phyloP scores from a whole-genome alignment of 1,140 invertebrate species.

The Laodelphax striatellus region DNA sequence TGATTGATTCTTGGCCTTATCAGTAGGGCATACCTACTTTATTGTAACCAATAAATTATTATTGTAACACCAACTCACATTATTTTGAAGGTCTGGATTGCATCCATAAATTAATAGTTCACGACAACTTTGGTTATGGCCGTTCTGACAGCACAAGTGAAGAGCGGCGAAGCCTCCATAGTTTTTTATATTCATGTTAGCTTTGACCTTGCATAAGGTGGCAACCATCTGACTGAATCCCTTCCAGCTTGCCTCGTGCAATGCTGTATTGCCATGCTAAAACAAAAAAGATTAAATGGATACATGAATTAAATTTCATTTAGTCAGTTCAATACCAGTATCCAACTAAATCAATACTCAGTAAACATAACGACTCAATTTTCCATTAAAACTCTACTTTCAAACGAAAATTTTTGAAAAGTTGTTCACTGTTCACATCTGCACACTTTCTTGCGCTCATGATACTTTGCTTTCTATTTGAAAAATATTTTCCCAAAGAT shows the following conservation, averaged over 20 bases:
- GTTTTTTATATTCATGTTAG: constrained; percentile 65
- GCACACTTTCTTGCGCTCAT: too few relatives aligned
- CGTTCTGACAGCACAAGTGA: constrained; percentile 89
- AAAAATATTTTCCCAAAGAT: too few relatives aligned
- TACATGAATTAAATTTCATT: not conserved
- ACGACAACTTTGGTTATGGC: constrained; percentile 88
- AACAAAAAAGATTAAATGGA: constrained; percentile 23
- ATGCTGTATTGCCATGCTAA: constrained; percentile 83
- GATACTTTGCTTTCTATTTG: too few relatives aligned
- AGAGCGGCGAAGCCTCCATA: constrained; percentile 83
- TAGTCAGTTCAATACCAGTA: not conserved
- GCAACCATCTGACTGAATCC: constrained; percentile 80
- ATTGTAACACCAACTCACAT: constrained; percentile 56
- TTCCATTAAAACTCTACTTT: too few relatives aligned
- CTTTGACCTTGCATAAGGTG: constrained; percentile 53
- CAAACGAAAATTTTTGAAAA: not conserved
- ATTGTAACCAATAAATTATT: too few relatives aligned
- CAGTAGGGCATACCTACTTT: too few relatives aligned
- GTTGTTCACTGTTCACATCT: too few relatives aligned
- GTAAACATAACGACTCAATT: too few relatives aligned
- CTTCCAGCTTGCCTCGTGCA: constrained; percentile 91
- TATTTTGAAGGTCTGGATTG: constrained; percentile 81
- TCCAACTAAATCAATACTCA: too few relatives aligned
- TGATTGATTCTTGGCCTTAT: too few relatives aligned
- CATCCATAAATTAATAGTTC: constrained; percentile 78